These are phyloP conservation scores for Hipparchia sbordonii DNA, from an alignment of 2,888 invertebrate species.

Conservation along the genomic window DNA sequence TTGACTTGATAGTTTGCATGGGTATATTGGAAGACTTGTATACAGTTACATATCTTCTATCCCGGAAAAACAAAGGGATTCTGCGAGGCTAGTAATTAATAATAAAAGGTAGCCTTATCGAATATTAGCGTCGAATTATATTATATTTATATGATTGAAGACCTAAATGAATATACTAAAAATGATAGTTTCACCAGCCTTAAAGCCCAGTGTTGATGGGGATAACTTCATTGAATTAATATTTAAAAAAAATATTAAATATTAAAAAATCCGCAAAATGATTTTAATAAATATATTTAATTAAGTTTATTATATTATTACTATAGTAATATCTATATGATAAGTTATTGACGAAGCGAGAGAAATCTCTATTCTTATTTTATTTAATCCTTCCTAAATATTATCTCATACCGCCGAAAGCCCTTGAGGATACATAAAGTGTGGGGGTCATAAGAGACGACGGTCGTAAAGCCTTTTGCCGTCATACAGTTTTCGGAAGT, in stretches of 20 bases:
- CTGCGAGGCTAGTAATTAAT: too few species aligned
- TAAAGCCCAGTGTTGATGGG: not conserved
- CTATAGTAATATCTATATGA: not conserved
- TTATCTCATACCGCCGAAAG: conserved; percentile 30
- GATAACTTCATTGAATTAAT: too few species aligned
- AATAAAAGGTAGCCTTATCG: too few species aligned
- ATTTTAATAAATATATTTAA: too few species aligned
- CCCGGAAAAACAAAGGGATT: too few species aligned
- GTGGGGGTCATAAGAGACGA: conserved; percentile 40
- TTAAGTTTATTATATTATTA: too few species aligned
- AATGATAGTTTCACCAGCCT: not conserved
- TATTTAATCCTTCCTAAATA: conserved; percentile 26
- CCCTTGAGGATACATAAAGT: conserved; percentile 35
- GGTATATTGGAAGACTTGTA: too few species aligned
- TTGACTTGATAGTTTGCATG: too few species aligned
- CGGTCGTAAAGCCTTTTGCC: conserved; percentile 38
- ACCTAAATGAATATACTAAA: not conserved
- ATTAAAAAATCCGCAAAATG: too few species aligned
- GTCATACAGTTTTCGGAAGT: conserved; percentile 37
- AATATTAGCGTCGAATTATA: too few species aligned
- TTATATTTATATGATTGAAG: not conserved
- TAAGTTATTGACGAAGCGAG: not conserved
- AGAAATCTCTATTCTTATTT: not conserved
- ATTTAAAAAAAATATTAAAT: too few species aligned
- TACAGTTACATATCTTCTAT: too few species aligned